Percentiles rank a stretch among this genome's conserved stretches.
Conservation (phyloP, 2,888 invertebrate species). For the Rutpela maculata region DNA sequence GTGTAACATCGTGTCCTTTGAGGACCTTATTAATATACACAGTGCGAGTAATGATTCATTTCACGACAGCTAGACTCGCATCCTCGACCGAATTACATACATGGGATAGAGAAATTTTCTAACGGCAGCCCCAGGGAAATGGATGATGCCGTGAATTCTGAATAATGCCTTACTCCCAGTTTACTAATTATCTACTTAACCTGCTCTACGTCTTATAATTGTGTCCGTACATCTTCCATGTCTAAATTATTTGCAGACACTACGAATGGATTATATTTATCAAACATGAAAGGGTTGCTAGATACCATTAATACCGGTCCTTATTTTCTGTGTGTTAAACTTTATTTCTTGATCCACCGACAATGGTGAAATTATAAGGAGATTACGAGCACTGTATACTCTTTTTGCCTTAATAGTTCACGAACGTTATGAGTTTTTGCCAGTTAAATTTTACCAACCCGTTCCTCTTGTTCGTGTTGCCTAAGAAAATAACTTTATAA, state of each 20-base stretch:
- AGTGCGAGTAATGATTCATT: conserved; percentile 15
- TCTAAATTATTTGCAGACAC: conserved; percentile 56
- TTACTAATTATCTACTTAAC: conserved; percentile 64
- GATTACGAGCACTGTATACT: conserved; percentile 14
- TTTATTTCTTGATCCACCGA: conserved; percentile 29
- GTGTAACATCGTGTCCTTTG: neutral
- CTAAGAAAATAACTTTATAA: no score
- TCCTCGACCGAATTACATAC: conserved; percentile 2
- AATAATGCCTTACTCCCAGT: conserved; percentile 56
- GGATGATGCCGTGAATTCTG: conserved; percentile 57
- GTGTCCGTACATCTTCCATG: conserved; percentile 61
- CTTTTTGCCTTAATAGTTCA: neutral
- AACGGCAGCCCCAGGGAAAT: conserved; percentile 52
- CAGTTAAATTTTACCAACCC: no score
- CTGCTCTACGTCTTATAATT: conserved; percentile 62
- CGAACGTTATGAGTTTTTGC: neutral
- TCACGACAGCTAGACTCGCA: neutral
- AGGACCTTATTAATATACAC: conserved; percentile 3
- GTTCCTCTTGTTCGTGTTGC: no score
- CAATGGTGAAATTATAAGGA: conserved; percentile 21
- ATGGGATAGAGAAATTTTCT: conserved; percentile 27
- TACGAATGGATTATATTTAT: conserved; percentile 50
- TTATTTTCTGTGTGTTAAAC: conserved; percentile 33
- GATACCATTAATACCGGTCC: conserved; percentile 28
- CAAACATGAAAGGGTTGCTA: conserved; percentile 46